Base-by-base conservation (phyloP, 2,113 vertebrate species). In the Dipodomys ordii region DNA sequence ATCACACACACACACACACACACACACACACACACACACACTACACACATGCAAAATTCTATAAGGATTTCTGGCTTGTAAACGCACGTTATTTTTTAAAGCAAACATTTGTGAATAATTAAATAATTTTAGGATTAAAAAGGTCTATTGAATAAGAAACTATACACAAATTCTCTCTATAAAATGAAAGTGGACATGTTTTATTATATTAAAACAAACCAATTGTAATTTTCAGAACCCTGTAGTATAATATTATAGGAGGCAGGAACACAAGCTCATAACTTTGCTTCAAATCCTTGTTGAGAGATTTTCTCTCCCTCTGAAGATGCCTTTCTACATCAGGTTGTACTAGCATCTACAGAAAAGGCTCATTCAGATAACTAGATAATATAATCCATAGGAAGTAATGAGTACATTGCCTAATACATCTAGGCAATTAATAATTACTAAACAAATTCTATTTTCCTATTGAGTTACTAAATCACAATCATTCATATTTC, bases 331-430 rank as follows among this genome's bases (percentile, higher is more conserved):
- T 77, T 76, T 18, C 3, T 69, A 68, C 67, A 81, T 72, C 35
- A 19, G 1, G 28, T 16, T 72, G 77, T 95, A 83, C 78, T 78
- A 67, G 18, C 44, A 83, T 73, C 67, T 46, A 72, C 57, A 72
- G 86, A 77, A 90, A 90, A 93, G 27, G 22, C 71, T 74, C 44
- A 49, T 84, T 87, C 78, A 91, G 60, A 84, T 83, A 74, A 68
- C 74, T 84, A 85, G 76, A 57, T 84, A 62, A 73, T 93, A 85
- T 74, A 76, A 91, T 74, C 27, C 74, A 80, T 25, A 20, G 62
- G 88, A 84, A 69, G 28, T 84, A 67, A 20, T 84, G 88, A 82
- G 35, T 35, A 81, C 28, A 44, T 88, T 88, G 49, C 80, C 39
- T 85, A 49, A 88, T 69, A 69, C 27, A 74, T 32, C 57, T 39